Conservation (phyloP, 1,140 invertebrate genomes). For the Eumaeus atala region DNA sequence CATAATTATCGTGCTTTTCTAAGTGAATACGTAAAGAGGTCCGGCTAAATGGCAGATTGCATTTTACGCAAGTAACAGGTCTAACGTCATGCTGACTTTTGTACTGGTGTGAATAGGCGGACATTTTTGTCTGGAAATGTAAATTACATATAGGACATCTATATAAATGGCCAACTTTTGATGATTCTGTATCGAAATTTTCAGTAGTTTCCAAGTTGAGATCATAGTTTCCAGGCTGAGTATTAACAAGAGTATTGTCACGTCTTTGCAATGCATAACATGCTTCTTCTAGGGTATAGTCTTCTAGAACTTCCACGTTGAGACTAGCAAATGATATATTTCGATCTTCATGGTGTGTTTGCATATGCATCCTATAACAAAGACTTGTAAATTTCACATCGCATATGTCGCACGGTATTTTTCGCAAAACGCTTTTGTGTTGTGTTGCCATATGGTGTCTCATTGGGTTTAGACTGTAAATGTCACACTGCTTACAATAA, state of each 20-base stretch:
- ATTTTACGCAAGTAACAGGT: neutral
- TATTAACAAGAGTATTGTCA: neutral
- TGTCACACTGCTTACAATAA: conserved; percentile 17
- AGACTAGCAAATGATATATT: neutral
- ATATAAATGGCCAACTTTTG: neutral
- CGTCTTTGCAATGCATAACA: neutral
- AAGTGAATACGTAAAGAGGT: neutral
- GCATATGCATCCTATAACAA: conserved; percentile 7
- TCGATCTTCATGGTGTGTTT: neutral
- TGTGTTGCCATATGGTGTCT: conserved; percentile 11
- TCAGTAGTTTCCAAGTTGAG: neutral
- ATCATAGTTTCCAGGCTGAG: neutral
- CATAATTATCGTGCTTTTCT: neutral
- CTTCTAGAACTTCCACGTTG: conserved; percentile 6
- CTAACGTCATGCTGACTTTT: neutral
- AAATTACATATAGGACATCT: conserved; percentile 15
- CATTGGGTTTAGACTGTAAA: conserved; percentile 11
- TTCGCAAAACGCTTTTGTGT: neutral
- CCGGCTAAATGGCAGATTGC: neutral
- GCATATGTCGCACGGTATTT: neutral
- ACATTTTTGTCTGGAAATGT: conserved; percentile 5
- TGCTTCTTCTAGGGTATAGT: neutral
- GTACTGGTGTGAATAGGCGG: neutral
- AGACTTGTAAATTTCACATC: neutral
- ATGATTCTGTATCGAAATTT: neutral